phyloP scores from a whole-genome alignment of 2,888 invertebrate species.

The Mechanitis mazaeus region DNA sequence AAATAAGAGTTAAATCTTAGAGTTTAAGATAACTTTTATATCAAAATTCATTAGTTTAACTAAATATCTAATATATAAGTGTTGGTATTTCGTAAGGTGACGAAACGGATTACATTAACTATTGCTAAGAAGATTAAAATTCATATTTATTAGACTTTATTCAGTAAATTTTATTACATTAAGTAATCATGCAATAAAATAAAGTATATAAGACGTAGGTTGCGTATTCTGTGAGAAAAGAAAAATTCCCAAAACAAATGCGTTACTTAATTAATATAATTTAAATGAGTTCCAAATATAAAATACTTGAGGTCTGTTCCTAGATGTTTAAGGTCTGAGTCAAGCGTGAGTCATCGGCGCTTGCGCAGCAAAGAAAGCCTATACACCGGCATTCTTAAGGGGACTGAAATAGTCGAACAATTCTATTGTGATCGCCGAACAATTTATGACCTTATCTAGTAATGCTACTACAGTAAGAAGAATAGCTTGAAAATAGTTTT shows the following conservation, averaged over 20 bases:
- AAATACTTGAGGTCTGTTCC: slow-evolving; percentile 19
- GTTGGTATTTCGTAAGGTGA: neutral
- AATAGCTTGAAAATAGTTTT: slow-evolving; percentile 32
- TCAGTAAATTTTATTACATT: slow-evolving; percentile 2
- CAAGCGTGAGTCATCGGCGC: slow-evolving; percentile 60
- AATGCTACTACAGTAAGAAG: slow-evolving; percentile 46
- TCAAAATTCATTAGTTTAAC: slow-evolving; percentile 11
- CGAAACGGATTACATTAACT: neutral
- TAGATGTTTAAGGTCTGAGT: slow-evolving; percentile 47
- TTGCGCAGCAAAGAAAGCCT: slow-evolving; percentile 54
- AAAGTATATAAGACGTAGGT: neutral
- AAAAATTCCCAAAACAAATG: slow-evolving; percentile 4
- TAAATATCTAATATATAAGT: slow-evolving; percentile 14
- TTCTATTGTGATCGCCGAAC: slow-evolving; percentile 62
- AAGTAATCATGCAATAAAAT: neutral
- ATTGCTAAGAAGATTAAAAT: slow-evolving; percentile 1
- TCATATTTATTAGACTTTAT: slow-evolving; percentile 2
- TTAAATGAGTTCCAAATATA: slow-evolving; percentile 19
- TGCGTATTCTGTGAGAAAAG: neutral
- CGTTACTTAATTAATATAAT: slow-evolving; percentile 6
- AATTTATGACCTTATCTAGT: slow-evolving; percentile 57
- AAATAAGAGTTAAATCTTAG: slow-evolving; percentile 21
- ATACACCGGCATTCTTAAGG: slow-evolving; percentile 42
- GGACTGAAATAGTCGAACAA: slow-evolving; percentile 57
- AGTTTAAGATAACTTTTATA: slow-evolving; percentile 9